Conservation (phyloP, 2,113 vertebrate species). For the Phalacrocorax pelagicus region DNA sequence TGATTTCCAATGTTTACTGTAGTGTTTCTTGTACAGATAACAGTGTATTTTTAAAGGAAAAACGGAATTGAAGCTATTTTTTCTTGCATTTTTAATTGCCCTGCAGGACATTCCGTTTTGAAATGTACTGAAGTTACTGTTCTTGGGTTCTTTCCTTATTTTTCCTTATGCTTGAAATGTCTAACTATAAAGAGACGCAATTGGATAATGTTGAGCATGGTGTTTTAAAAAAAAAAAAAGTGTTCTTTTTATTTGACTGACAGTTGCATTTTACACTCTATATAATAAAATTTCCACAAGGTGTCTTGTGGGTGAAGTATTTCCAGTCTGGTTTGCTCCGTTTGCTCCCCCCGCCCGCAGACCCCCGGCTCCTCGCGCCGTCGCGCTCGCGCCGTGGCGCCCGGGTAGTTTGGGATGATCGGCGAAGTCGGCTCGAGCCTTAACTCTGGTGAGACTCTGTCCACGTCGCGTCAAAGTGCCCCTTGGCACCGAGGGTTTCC, state of each 20-base stretch:
- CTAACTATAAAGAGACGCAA: conserved; percentile 77
- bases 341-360: neutral
- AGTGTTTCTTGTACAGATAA: conserved; percentile 96
- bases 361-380: too few relatives aligned
- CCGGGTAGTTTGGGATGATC: neutral
- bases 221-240: conserved; percentile 76
- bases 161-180: conserved; percentile 81
- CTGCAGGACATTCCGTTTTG: conserved; percentile 80
- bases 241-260: conserved; percentile 89
- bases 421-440: neutral
- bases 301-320: conserved; percentile 75
- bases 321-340: neutral
- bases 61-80: conserved; percentile 87
- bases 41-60: conserved; percentile 92
- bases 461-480: rapidly evolving
- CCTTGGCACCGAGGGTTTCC: neutral
- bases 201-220: conserved; percentile 78
- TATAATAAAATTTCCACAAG: conserved; percentile 91
- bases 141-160: conserved; percentile 73
- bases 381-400: neutral
- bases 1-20: conserved; percentile 96
- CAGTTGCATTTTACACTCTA: conserved; percentile 87
- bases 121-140: conserved; percentile 76
- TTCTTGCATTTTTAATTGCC: conserved; percentile 78
- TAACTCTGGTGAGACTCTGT: rapidly evolving